Evolutionary conservation across 2,113 vertebrate species (phyloP), one percentile per base, ranked within the genome.

Genomic region (Microcebus tavaratra): DNA sequence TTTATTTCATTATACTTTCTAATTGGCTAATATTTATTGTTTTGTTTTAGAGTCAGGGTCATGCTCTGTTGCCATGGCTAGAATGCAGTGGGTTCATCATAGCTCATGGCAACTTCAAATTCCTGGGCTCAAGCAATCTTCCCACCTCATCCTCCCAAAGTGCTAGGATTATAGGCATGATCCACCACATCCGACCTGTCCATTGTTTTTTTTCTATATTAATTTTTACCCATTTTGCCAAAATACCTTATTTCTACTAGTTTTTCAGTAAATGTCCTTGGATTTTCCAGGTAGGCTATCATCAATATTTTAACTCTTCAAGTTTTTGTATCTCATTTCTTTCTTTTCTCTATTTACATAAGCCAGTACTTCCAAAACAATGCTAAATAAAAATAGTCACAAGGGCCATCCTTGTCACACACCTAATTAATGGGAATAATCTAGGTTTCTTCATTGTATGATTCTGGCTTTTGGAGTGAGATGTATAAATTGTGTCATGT

Each of bases 261-360:
- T 57, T 88, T 88, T 79, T 93, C 27, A 79, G 57, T 90, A 87
- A 42, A 12, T 86, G 34, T 92, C 61, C 57, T 90, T 83, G 12
- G 27, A 70, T 83, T 90, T 96, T 91, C 25, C 23, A 76, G 70
- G 42, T 53, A 36, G 61, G 59, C 65, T 84, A 48, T 31, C 31
- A 88, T 90, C 78, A 85, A 89, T 89, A 95, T 65, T 95, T 96
- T 53, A 95, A 50, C 27, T 90, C 82, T 85, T 89, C 12, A 61
- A 42, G 59, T 45, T 93, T 91, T 90, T 70, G 45, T 78, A 94
- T 31, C 57, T 75, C 31, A 87, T 87, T 89, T 12, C 17, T 76
- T 48, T 92, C 45, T 78, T 21, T 76, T 88, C 87, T 90, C n/a
- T 87, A 89, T 73, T 79, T 50, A 80, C 48, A 14, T 42, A 84